Percentiles rank a stretch among this genome's conserved stretches.
phyloP scores from a whole-genome alignment of 35 echinoderm and acorn worm genomes.

The Anneissia japonica region DNA sequence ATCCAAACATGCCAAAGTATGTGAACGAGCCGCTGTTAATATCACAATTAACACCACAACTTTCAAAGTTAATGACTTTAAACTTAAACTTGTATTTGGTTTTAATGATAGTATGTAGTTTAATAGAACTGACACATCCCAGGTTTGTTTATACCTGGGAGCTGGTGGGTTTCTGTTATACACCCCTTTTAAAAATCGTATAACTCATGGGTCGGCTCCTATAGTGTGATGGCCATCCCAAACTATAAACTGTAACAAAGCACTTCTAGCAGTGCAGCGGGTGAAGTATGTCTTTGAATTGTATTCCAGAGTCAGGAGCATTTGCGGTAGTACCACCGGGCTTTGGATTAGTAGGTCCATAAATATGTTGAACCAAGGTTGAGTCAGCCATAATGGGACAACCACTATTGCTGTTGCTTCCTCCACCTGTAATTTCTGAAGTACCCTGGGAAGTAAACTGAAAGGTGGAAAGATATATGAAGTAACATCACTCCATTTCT shows the following conservation, averaged over 20 bases:
- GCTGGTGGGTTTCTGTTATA: slow-evolving; percentile 31
- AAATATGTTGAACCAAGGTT: background rate
- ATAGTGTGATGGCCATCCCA: slow-evolving; percentile 5
- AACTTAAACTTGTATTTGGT: background rate
- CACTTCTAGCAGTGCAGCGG: slow-evolving; percentile 28
- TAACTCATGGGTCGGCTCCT: slow-evolving; percentile 31
- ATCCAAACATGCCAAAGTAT: background rate
- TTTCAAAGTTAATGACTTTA: background rate
- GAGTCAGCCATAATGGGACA: background rate
- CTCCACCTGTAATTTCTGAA: background rate
- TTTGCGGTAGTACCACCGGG: background rate
- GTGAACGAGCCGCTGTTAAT: background rate
- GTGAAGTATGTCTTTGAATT: background rate
- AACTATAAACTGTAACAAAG: slow-evolving; percentile 9
- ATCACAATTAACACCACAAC: background rate
- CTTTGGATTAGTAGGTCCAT: background rate
- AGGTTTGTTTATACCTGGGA: slow-evolving; percentile 34
- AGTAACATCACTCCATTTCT: background rate
- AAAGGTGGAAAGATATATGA: slow-evolving; percentile 2
- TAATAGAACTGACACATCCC: slow-evolving; percentile 23
- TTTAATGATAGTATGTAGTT: background rate
- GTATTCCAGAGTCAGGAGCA: background rate
- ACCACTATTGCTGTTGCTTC: background rate
- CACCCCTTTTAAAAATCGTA: slow-evolving; percentile 42
- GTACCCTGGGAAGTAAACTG: background rate